A percentile compares a stretch with the other conserved stretches of the same genome.
These are phyloP conservation scores for Spilogale gracilis DNA, from an alignment of 2,113 vertebrate genomes.

Conservation along the genomic window DNA sequence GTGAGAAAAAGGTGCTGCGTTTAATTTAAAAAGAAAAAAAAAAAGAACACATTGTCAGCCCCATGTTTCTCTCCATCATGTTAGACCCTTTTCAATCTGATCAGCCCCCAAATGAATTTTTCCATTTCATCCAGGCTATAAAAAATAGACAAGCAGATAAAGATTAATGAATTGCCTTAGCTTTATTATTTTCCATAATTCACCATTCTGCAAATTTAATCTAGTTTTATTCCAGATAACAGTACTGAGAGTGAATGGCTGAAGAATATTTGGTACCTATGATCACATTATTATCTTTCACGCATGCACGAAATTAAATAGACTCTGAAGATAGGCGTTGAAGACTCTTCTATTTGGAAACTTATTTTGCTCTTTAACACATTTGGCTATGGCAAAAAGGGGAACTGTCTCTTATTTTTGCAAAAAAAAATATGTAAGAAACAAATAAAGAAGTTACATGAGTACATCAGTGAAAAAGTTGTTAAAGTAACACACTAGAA, in stretches of 20 bases:
- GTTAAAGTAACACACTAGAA: slow-evolving; percentile 39
- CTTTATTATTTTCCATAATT: slow-evolving; percentile 69
- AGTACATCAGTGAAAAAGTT: slow-evolving; percentile 40
- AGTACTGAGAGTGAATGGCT: slow-evolving; percentile 16
- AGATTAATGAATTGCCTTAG: slow-evolving; percentile 63
- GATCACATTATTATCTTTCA: slow-evolving; percentile 63
- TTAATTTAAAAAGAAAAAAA: slow-evolving; percentile 36
- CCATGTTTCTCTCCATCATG: slow-evolving; percentile 69
- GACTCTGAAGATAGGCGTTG: not conserved
- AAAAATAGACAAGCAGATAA: slow-evolving; percentile 67
- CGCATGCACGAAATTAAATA: slow-evolving; percentile 62
- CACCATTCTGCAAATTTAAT: slow-evolving; percentile 62
- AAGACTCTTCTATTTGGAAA: not conserved
- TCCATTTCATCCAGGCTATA: slow-evolving; percentile 52
- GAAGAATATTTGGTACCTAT: slow-evolving; percentile 54
- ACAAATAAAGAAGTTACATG: slow-evolving; percentile 12
- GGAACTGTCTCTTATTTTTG: not conserved
- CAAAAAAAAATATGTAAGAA: slow-evolving; percentile 44
- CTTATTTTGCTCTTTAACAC: not conserved
- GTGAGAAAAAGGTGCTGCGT: slow-evolving; percentile 84
- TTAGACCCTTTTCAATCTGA: slow-evolving; percentile 65
- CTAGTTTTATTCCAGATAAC: slow-evolving; percentile 60
- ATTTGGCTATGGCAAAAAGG: not conserved
- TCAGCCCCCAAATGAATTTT: slow-evolving; percentile 12
- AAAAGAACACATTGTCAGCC: slow-evolving; percentile 78